Percentiles rank a stretch among this genome's conserved stretches.
Conservation (phyloP, 2,797 vertebrate species). For the Emydoidea blandingii region DNA sequence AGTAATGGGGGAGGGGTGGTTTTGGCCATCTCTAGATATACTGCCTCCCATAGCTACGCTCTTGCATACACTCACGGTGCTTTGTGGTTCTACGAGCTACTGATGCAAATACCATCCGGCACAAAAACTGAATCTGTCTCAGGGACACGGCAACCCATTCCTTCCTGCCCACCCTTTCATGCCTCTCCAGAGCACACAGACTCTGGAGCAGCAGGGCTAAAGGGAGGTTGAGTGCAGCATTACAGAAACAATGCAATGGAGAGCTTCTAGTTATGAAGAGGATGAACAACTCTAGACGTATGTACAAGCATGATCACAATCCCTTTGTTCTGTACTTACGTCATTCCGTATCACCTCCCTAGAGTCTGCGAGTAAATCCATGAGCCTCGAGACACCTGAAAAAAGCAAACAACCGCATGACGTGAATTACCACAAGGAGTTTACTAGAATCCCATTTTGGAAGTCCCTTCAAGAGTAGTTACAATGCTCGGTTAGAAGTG, state of each 20-base stretch:
- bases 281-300: neutral
- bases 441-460: neutral
- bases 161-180: neutral
- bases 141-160: neutral
- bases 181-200: neutral
- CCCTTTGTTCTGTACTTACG: slow-evolving; percentile 82
- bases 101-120: neutral
- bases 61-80: neutral
- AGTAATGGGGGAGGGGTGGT: neutral
- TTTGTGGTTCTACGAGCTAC: neutral
- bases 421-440: neutral
- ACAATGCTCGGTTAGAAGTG: neutral
- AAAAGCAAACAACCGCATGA: neutral
- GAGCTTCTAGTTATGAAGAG: neutral
- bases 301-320: neutral
- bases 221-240: neutral
- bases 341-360: slow-evolving; percentile 99
- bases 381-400: slow-evolving; percentile 95
- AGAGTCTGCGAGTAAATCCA: slow-evolving; percentile 96
- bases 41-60: neutral
- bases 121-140: neutral
- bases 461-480: neutral
- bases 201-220: neutral
- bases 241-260: neutral
- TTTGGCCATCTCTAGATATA: neutral